Base-by-base conservation (phyloP, 2,888 invertebrate genomes). In the Mallateleia sp. region DNA sequence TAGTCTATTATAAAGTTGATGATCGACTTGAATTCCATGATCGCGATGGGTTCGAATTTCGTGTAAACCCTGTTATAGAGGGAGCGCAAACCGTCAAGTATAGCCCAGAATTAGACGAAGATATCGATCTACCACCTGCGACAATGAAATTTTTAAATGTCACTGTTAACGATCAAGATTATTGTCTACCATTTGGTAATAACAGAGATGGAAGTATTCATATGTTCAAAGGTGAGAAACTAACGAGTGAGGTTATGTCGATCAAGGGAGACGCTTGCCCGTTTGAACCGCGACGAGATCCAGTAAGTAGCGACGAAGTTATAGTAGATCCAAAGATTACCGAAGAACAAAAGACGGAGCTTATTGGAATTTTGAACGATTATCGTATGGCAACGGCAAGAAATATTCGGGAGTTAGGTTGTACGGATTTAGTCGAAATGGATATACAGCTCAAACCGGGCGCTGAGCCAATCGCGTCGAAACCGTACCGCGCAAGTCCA, bases 351-450 rank as follows among this genome's bases (percentile, higher is more conserved):
- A n/a, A 60, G n/a, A 6, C 32, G 3, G 45, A 72, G 15, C n/a
- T 81, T 5, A 5, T 72, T 5, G n/a, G 15, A 5, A 24, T 82
- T 8, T 56, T 74, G 7, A 66, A 82, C 38, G 24, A 74, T 0
- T 82, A 74, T 28, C 14, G 81, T 25, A 28, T 11, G 66, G 74
- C 34, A n/a, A 78, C 67, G 0, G 87, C 88, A 0, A 64, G 42
- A 42, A 85, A 85, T 56, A 62, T 75, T 15, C 7, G 2, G 22
- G 88, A 86, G 45, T 45, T 88, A 5, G 86, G 87, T 4, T 78
- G 60, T 24, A 62, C 82, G 4, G 2, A 24, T 20, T 9, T 15
- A 14, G 20, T 88, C 0, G 47, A 78, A 52, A 88, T 89, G 88
- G 82, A 89, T 9, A 89, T 89, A 11, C n/a, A 58, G 32, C 28